phyloP scores from a whole-genome alignment of 2,113 vertebrate species.

The Psilopsiagon aurifrons region DNA sequence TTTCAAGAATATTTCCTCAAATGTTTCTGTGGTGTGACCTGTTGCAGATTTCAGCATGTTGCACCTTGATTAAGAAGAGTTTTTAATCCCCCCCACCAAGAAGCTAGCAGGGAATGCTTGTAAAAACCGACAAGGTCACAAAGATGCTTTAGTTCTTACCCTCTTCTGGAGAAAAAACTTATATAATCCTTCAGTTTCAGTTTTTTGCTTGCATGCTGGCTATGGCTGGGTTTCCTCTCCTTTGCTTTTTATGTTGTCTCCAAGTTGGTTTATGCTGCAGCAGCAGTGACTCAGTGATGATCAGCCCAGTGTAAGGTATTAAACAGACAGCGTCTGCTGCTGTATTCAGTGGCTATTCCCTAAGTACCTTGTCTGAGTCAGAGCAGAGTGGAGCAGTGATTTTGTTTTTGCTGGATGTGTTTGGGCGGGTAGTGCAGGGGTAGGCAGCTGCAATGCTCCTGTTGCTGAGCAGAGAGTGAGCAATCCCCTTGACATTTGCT shows the following conservation, averaged over 20 bases:
- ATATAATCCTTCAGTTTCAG: not conserved
- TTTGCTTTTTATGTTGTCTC: not conserved
- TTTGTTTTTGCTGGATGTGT: slow-evolving; percentile 23
- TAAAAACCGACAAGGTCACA: not conserved
- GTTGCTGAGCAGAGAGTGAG: slow-evolving; percentile 17
- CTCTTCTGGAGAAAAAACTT: not conserved
- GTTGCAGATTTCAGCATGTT: not conserved
- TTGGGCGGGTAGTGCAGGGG: not conserved
- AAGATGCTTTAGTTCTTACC: not conserved
- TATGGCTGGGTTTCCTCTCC: not conserved
- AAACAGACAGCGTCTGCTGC: slow-evolving; percentile 40
- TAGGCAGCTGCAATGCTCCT: not conserved
- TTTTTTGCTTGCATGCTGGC: not conserved
- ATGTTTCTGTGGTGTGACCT: not conserved
- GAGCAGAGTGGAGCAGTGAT: not conserved
- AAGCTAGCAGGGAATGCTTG: not conserved
- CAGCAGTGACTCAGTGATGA: slow-evolving; percentile 60
- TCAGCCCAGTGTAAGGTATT: slow-evolving; percentile 32
- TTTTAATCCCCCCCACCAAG: not conserved
- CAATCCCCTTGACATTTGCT: not conserved
- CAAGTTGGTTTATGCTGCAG: slow-evolving; percentile 17
- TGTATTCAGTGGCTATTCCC: slow-evolving; percentile 39
- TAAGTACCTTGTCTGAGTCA: slow-evolving; percentile 52
- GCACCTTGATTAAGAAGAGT: not conserved
- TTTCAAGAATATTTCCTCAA: not conserved